Percentiles rank a stretch among this genome's conserved stretches.
These are phyloP conservation scores for Drosophila mettleri DNA, from an alignment of 2,888 invertebrate species.

Conservation along the genomic window DNA sequence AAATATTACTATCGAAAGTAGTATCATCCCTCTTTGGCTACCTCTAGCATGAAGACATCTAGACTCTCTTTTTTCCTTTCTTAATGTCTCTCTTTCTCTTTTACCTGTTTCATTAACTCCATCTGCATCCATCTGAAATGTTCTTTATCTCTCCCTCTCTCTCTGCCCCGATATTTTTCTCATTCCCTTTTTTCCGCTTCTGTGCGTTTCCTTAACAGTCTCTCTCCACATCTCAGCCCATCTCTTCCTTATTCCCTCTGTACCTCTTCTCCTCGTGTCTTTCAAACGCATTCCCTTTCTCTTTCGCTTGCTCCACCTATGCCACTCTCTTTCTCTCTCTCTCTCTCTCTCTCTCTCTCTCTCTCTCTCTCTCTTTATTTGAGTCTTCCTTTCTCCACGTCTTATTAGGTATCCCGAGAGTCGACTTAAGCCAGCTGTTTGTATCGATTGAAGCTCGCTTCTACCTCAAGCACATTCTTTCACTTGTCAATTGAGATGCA, in stretches of 20 bases:
- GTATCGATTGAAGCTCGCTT: background rate
- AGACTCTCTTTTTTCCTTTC: background rate
- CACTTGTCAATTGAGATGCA: slow-evolving; percentile 27
- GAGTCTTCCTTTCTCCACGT: too few relatives aligned
- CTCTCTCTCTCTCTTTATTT: too few relatives aligned
- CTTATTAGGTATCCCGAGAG: background rate
- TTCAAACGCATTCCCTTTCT: background rate
- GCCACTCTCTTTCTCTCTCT: background rate
- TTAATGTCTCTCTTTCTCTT: background rate
- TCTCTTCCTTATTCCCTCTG: too few relatives aligned
- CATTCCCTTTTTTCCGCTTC: too few relatives aligned
- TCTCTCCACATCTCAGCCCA: too few relatives aligned
- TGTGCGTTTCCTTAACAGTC: too few relatives aligned
- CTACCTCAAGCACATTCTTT: slow-evolving; percentile 23
- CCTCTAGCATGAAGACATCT: too few relatives aligned
- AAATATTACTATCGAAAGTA: background rate
- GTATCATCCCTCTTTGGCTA: background rate
- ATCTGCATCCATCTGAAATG: background rate
- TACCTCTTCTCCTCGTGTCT: too few relatives aligned
- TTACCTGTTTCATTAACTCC: too few relatives aligned
- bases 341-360: background rate
- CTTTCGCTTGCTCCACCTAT: background rate
- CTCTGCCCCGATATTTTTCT: background rate
- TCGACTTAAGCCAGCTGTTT: too few relatives aligned
- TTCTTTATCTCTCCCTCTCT: background rate